Conservation (phyloP, 2,797 vertebrate species). For the Scolopax bukidnonensis region DNA sequence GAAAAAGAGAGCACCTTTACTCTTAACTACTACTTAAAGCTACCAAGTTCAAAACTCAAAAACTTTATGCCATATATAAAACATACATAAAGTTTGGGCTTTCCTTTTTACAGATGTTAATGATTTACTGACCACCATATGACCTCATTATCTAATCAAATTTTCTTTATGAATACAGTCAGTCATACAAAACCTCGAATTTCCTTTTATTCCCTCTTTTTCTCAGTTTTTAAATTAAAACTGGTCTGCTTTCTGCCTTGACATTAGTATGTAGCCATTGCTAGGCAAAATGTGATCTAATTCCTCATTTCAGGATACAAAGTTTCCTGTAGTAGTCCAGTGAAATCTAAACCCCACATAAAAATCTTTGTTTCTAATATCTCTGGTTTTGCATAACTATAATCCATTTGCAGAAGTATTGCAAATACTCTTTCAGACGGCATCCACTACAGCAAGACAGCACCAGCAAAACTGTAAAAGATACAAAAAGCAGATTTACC, state of each 20-base stretch:
- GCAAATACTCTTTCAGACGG: neutral
- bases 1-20: neutral
- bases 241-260: neutral
- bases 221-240: neutral
- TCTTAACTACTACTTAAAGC: neutral
- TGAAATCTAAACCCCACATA: neutral
- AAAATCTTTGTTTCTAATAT: neutral
- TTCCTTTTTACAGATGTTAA: neutral
- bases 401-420: neutral
- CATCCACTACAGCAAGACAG: neutral
- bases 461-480: neutral
- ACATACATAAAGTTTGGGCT: neutral
- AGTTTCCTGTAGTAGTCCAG: neutral
- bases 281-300: neutral
- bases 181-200: neutral
- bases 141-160: neutral
- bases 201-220: neutral
- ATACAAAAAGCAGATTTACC: neutral
- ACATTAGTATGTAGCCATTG: neutral
- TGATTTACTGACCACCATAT: neutral
- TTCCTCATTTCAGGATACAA: neutral
- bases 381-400: neutral
- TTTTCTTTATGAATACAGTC: neutral
- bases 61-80: neutral
- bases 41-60: neutral